phyloP scores from a whole-genome alignment of 1,140 invertebrate genomes.

The Delia radicum region DNA sequence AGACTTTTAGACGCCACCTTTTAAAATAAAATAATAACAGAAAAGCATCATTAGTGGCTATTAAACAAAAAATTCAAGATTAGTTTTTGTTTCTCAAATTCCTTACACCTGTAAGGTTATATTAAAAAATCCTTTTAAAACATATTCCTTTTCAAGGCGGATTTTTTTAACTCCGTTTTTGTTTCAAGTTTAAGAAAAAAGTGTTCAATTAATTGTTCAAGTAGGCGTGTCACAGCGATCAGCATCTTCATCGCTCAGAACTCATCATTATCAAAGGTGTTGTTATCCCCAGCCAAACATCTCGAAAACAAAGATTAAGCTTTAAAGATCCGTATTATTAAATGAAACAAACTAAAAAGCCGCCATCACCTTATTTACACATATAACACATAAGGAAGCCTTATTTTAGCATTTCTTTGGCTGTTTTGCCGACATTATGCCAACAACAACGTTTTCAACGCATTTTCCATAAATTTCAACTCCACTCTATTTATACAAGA shows the following conservation, averaged over 20 bases:
- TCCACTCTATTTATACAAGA: neutral
- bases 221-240: conserved; percentile 21
- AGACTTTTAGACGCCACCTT: neutral
- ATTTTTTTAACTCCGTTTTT: neutral
- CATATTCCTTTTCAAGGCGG: neutral
- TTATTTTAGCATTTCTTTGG: too few species aligned
- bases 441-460: conserved; percentile 28
- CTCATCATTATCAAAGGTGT: conserved; percentile 8
- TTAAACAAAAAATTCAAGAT: neutral
- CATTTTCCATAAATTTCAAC: neutral
- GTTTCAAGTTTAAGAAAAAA: neutral
- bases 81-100: neutral
- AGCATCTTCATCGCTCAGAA: conserved; percentile 24
- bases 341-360: neutral
- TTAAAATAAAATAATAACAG: neutral
- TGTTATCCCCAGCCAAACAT: neutral
- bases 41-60: neutral
- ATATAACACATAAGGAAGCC: neutral
- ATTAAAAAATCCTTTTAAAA: neutral
- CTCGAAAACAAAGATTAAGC: neutral
- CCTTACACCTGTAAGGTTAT: neutral
- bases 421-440: neutral
- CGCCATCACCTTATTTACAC: conserved; percentile 16
- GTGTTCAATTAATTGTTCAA: neutral
- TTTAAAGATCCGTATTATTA: neutral